Percentiles rank a stretch among this genome's conserved stretches.
Conservation (phyloP, 2,888 invertebrate genomes). For the Tyria jacobaeae region DNA sequence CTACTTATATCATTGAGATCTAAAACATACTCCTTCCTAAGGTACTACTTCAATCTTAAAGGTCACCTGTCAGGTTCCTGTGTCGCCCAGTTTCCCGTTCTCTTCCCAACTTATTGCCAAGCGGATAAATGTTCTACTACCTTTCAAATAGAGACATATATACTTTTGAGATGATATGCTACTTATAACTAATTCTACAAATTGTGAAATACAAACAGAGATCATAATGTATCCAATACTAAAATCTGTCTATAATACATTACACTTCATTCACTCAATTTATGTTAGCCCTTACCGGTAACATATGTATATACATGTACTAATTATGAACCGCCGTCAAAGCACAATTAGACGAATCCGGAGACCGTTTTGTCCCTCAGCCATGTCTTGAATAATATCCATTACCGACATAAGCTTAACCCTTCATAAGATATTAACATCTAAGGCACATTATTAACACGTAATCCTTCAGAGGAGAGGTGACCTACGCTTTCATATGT, state of each 20-base stretch:
- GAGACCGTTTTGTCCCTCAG: conserved; percentile 64
- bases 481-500: conserved; percentile 78
- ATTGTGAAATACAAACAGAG: neutral
- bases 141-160: neutral
- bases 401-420: conserved; percentile 74
- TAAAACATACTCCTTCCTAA: too few relatives aligned
- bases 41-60: too few relatives aligned
- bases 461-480: conserved; percentile 71
- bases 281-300: conserved; percentile 28
- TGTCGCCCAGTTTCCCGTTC: too few relatives aligned
- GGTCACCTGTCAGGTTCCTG: too few relatives aligned
- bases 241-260: conserved; percentile 10
- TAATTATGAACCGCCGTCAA: conserved; percentile 61
- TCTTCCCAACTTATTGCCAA: too few relatives aligned
- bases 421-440: conserved; percentile 77
- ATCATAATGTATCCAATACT: neutral
- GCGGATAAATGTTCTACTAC: too few relatives aligned
- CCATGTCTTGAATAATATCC: conserved; percentile 73
- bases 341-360: conserved; percentile 64
- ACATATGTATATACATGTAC: conserved; percentile 54
- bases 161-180: neutral
- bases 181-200: neutral
- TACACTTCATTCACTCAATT: conserved; percentile 14
- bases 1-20: too few relatives aligned
- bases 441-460: conserved; percentile 77